Evolutionary conservation across 2,797 vertebrate species (phyloP).

Genomic region (Nyctibius grandis): DNA sequence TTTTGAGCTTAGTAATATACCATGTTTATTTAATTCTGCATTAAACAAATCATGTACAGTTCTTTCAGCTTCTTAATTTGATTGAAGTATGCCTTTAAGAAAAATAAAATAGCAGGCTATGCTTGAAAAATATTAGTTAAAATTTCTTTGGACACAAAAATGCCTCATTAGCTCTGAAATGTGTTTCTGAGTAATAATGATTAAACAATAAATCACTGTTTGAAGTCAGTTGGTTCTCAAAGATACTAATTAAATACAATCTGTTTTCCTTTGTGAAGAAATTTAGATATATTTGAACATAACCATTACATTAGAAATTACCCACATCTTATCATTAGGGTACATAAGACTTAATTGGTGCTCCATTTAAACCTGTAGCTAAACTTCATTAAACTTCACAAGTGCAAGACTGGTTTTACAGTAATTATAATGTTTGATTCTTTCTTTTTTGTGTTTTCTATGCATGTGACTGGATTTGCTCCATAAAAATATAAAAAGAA

Average conservation of each 20-base stretch:
- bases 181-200: background rate
- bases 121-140: background rate
- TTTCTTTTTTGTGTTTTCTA: background rate
- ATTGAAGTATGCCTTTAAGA: background rate
- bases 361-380: background rate
- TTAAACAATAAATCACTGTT: background rate
- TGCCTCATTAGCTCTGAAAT: background rate
- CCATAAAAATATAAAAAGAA: background rate
- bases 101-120: background rate
- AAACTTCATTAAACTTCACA: background rate
- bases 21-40: background rate
- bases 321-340: background rate
- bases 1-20: background rate
- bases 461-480: background rate
- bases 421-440: background rate
- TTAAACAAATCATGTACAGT: background rate
- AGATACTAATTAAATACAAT: background rate
- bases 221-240: background rate
- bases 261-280: background rate
- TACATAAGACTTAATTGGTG: background rate
- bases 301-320: background rate
- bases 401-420: background rate
- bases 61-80: background rate
- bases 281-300: background rate
- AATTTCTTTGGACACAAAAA: constrained; percentile 18